A percentile compares a stretch with the other conserved stretches of the same genome.
These are phyloP conservation scores for Teleogryllus oceanicus DNA, from an alignment of 2,888 invertebrate genomes.

Conservation along the genomic window DNA sequence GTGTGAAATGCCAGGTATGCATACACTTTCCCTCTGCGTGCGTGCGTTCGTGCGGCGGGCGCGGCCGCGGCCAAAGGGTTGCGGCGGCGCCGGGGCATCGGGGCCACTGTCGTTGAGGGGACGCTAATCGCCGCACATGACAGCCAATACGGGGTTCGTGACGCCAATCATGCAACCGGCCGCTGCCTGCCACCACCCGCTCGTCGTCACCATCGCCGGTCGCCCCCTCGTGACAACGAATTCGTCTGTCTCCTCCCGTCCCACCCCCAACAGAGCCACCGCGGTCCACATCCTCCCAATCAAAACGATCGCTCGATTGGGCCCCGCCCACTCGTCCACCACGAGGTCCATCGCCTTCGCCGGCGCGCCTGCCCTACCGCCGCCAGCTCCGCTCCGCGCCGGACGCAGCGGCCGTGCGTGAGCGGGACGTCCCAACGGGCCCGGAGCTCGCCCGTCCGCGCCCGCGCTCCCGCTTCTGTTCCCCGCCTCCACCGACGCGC, in stretches of 20 bases:
- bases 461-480: not conserved
- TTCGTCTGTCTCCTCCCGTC: too few species aligned
- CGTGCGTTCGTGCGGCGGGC: not conserved
- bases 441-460: not conserved
- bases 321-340: not conserved
- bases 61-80: not conserved
- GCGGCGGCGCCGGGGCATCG: not conserved
- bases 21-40: not conserved
- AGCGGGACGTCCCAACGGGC: not conserved
- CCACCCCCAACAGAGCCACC: too few species aligned
- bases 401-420: slow-evolving; percentile 6
- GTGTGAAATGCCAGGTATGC: not conserved
- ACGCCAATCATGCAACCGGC: not conserved
- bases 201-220: too few species aligned
- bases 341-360: not conserved
- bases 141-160: slow-evolving; percentile 18
- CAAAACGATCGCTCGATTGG: too few species aligned
- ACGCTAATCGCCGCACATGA: not conserved
- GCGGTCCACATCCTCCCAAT: too few species aligned
- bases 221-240: too few species aligned
- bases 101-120: not conserved
- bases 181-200: too few species aligned
- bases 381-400: not conserved
- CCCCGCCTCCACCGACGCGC: not conserved
- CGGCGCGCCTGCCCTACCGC: not conserved